phyloP scores from a whole-genome alignment of 2,113 vertebrate species.

The Halcyon malimbica region DNA sequence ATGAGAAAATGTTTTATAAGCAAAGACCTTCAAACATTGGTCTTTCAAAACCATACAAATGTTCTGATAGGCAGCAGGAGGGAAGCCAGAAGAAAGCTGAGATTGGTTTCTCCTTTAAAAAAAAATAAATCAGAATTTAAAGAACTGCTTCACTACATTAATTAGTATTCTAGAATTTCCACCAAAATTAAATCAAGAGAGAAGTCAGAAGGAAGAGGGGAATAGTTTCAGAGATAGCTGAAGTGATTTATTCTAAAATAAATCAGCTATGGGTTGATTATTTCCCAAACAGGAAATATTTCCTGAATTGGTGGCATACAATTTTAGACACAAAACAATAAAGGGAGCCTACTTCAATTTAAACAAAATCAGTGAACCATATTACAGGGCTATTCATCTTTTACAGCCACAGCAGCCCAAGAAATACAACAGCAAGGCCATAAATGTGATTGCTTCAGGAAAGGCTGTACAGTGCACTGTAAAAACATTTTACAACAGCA shows the following conservation, averaged over 20 bases:
- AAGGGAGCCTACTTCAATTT: slow-evolving; percentile 57
- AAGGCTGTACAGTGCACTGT: slow-evolving; percentile 72
- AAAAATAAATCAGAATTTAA: neutral
- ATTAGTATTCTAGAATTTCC: neutral
- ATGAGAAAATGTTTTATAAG: neutral
- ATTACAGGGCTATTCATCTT: slow-evolving; percentile 71
- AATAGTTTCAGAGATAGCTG: slow-evolving; percentile 26
- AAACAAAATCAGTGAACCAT: slow-evolving; percentile 68
- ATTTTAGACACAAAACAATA: slow-evolving; percentile 64
- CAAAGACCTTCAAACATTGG: neutral
- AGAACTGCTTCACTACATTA: neutral
- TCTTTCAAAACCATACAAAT: neutral
- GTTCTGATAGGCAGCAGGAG: neutral
- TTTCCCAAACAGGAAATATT: slow-evolving; percentile 72
- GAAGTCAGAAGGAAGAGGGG: neutral
- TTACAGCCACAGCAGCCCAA: slow-evolving; percentile 69
- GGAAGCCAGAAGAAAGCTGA: neutral
- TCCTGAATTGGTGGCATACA: slow-evolving; percentile 63
- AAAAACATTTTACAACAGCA: slow-evolving; percentile 73
- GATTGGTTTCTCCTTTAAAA: neutral
- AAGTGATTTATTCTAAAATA: slow-evolving; percentile 65
- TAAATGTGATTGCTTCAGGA: slow-evolving; percentile 72
- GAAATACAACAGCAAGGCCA: slow-evolving; percentile 67
- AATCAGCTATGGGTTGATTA: slow-evolving; percentile 66
- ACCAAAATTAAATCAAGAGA: neutral